Conservation (phyloP, 2,888 invertebrate genomes). For the Elmis aenea region DNA sequence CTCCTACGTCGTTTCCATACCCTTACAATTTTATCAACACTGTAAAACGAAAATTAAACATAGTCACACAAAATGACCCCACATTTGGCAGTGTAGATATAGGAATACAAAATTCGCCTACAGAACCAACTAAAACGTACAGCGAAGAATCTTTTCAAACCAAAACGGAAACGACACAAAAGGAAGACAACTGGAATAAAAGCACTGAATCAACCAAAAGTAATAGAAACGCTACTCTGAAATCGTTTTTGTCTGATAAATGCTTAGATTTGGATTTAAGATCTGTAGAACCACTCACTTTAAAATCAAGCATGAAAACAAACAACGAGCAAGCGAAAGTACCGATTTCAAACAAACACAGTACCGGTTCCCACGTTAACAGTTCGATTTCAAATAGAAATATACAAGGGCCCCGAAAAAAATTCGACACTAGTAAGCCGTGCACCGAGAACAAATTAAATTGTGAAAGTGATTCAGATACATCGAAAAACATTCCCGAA, state of each 20-base stretch:
- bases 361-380: too few relatives aligned
- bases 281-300: conserved; percentile 31
- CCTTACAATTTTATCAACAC: conserved; percentile 59
- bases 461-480: conserved; percentile 41
- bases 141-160: neutral
- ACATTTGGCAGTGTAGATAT: conserved; percentile 26
- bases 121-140: conserved; percentile 6
- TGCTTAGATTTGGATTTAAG: conserved; percentile 33
- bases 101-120: conserved; percentile 30
- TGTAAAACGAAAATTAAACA: conserved; percentile 53
- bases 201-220: too few relatives aligned
- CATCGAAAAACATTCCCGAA: conserved; percentile 46
- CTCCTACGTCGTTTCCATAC: conserved; percentile 46
- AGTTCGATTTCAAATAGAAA: neutral
- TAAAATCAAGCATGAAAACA: too few relatives aligned
- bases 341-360: neutral
- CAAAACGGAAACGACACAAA: neutral
- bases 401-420: neutral
- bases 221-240: too few relatives aligned
- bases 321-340: too few relatives aligned
- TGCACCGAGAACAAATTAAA: too few relatives aligned
- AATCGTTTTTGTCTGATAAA: conserved; percentile 34
- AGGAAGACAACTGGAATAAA: neutral
- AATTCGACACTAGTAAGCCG: conserved; percentile 24
- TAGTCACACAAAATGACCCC: conserved; percentile 29